These are phyloP conservation scores for Malurus splendens DNA, from an alignment of 2,797 vertebrate species.

Conservation along the genomic window DNA sequence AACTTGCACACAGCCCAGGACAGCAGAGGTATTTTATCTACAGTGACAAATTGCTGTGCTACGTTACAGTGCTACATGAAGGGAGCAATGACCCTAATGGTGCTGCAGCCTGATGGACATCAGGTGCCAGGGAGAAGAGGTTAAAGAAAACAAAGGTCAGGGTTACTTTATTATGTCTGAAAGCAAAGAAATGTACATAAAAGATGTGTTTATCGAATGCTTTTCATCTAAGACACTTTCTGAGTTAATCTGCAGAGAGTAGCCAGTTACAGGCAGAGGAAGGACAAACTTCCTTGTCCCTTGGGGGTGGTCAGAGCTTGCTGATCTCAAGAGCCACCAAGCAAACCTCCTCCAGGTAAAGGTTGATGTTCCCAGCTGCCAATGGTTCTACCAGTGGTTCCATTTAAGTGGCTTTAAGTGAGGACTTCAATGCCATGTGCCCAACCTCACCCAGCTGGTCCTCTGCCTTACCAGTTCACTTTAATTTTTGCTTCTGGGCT, in stretches of 20 bases:
- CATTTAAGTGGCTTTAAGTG: background rate
- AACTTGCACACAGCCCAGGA: background rate
- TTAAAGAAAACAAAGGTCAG: constrained; percentile 7
- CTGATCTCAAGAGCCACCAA: background rate
- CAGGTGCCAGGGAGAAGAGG: background rate
- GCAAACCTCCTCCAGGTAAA: background rate
- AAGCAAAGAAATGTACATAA: background rate
- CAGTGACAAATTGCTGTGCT: background rate
- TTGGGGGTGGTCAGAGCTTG: background rate
- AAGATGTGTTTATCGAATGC: background rate
- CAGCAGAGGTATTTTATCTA: constrained; percentile 19
- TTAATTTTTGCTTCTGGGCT: background rate
- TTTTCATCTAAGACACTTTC: background rate
- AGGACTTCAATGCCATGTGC: background rate
- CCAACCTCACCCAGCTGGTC: background rate
- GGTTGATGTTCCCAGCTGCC: background rate
- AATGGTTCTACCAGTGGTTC: background rate
- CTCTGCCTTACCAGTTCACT: background rate
- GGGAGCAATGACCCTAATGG: background rate
- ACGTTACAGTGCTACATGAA: background rate
- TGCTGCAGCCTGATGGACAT: background rate
- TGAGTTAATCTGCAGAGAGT: background rate
- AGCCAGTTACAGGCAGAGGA: background rate
- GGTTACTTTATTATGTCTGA: background rate
- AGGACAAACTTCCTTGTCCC: background rate